Evolutionary conservation across 2,797 vertebrate species (phyloP).

Genomic region (Helostoma temminkii): DNA sequence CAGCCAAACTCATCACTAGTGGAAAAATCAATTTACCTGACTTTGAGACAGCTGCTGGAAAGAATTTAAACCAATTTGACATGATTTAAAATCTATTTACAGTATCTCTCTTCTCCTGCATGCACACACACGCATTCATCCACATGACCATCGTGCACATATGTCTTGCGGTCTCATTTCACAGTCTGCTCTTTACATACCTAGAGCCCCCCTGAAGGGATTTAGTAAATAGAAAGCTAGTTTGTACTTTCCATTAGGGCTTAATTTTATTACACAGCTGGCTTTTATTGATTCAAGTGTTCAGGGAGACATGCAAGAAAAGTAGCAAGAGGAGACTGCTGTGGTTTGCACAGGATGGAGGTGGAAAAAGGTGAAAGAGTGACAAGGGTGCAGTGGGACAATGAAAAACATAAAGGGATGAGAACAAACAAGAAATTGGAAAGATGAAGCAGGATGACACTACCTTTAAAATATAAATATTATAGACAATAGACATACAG

Average conservation of each 20-base stretch:
- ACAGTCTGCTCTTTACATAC: constrained; percentile 71
- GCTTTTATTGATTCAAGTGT: constrained; percentile 75
- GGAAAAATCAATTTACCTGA: constrained; percentile 36
- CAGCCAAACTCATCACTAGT: constrained; percentile 20
- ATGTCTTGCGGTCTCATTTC: constrained; percentile 58
- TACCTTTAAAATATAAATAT: too few species aligned
- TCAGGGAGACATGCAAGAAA: constrained; percentile 68
- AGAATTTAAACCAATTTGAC: constrained; percentile 50
- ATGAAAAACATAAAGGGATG: constrained; percentile 14
- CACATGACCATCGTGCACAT: not conserved
- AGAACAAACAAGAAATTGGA: not conserved
- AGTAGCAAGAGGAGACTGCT: constrained; percentile 54
- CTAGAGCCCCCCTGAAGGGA: constrained; percentile 67
- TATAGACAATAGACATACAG: too few species aligned
- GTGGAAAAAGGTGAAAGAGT: constrained; percentile 41
- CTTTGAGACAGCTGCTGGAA: constrained; percentile 20
- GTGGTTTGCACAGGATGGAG: constrained; percentile 42
- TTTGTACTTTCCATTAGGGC: constrained; percentile 81
- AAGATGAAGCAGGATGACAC: too few species aligned
- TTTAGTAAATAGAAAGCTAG: constrained; percentile 82
- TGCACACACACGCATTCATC: constrained; percentile 12
- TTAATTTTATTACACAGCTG: constrained; percentile 81
- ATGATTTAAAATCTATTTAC: constrained; percentile 47
- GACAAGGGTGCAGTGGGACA: constrained; percentile 8
- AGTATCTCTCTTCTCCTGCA: constrained; percentile 11